phyloP scores from a whole-genome alignment of 1,140 invertebrate species.

The Brachionus koreanus region DNA sequence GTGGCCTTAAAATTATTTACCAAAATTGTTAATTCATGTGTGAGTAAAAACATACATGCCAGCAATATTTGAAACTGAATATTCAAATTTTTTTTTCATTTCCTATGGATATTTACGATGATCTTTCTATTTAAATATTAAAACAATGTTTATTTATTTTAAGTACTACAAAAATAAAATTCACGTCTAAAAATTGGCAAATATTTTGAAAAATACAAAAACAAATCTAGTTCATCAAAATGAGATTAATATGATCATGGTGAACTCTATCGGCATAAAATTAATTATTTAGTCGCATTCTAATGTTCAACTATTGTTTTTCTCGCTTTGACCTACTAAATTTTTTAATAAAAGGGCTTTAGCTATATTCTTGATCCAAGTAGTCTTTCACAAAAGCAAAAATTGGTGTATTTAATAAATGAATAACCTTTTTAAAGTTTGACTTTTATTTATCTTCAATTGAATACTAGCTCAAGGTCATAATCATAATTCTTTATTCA shows the following conservation, averaged over 20 bases:
- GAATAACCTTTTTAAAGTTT: not conserved
- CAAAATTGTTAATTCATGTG: too few relatives aligned
- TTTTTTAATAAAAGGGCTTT: not conserved
- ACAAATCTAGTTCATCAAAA: not conserved
- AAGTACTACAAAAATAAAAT: not conserved
- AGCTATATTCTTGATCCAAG: not conserved
- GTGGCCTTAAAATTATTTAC: too few relatives aligned
- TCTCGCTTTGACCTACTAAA: not conserved
- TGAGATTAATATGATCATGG: not conserved
- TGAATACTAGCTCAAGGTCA: not conserved
- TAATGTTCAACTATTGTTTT: not conserved
- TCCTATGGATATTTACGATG: not conserved
- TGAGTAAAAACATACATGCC: too few relatives aligned
- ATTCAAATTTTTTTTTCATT: too few relatives aligned
- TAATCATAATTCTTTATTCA: not conserved
- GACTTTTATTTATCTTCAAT: not conserved
- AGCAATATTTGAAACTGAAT: too few relatives aligned
- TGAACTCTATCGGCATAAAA: not conserved
- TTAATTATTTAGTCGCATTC: not conserved
- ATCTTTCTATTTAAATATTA: not conserved
- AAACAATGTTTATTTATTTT: not conserved
- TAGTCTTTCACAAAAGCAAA: not conserved
- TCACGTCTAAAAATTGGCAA: not conserved
- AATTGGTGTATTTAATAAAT: not conserved
- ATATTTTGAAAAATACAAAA: not conserved